Evolutionary conservation across 2,888 invertebrate species (phyloP), one percentile per base, ranked within the genome.

Genomic region (Torymus aiolomorphi): DNA sequence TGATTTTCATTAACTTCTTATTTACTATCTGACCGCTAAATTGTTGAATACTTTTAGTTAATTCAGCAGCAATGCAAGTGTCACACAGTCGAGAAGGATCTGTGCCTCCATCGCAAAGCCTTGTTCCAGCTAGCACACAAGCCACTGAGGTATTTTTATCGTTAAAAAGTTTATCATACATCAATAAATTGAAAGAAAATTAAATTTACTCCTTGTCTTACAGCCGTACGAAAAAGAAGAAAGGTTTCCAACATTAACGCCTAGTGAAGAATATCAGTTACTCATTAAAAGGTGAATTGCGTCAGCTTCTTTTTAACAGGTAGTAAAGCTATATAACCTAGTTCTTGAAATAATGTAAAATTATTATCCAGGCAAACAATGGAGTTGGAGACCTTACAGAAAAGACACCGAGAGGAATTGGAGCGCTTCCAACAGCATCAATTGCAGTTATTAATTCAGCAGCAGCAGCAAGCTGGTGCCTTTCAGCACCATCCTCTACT

Each of bases 341-440:
- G 31, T 18, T 13, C 51, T 18, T 31, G 10, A 18, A 51, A 56
- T 51, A 24, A 52, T 13, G 12, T 65, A 65, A 20, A 18, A 42
- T 24, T 59, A 59, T 74, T 72, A 13, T 63, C 20, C 49, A 90
- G 91, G 82, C 92, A 92, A 88, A 91, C 91, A 67, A 87, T 88
- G 85, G 92, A 92, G 84, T 85, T 91, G 69, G 91, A 92, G 83
- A 90, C 90, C 65, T 83, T 92, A 82, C 90, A 91, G 79, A 87
- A 88, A 78, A 88, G 91, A 67, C 92, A 92, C 80, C 87, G 90
- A 63, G 90, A 90, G 72, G 90, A 90, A 79, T 83, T 90, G 61
- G 90, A 90, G 83, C 87, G 88, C 42, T 90, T 90, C 71, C 90
- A 90, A 59, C 90, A 90, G 63, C 89, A 90, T 66, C 90, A 90